These are phyloP conservation scores for Probaryconus sp. DNA, from an alignment of 1,140 invertebrate species.

Conservation along the genomic window DNA sequence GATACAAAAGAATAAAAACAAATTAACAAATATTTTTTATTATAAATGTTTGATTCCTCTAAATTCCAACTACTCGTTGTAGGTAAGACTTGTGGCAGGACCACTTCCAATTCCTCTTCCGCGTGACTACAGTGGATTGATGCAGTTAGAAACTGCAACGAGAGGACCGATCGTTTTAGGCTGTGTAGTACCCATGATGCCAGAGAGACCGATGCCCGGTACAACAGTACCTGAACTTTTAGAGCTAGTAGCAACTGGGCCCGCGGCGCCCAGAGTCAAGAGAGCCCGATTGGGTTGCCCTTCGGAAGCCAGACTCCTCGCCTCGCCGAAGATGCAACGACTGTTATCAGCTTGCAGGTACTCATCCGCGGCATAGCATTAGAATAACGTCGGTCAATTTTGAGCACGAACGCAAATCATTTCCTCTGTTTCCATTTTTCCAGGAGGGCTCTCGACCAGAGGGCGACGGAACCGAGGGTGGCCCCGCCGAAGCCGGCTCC, in stretches of 20 bases:
- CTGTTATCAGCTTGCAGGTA: slow-evolving; percentile 76
- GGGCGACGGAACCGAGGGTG: slow-evolving; percentile 73
- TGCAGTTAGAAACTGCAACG: slow-evolving; percentile 73
- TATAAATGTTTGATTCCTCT: too few species aligned
- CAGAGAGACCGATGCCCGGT: slow-evolving; percentile 71
- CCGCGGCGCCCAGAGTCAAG: slow-evolving; percentile 73
- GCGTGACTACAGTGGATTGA: slow-evolving; percentile 73
- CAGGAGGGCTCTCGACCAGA: slow-evolving; percentile 75
- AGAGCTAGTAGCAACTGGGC: slow-evolving; percentile 73
- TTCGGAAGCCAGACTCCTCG: slow-evolving; percentile 72
- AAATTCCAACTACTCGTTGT: neutral
- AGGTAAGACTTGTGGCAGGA: slow-evolving; percentile 74
- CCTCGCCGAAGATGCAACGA: slow-evolving; percentile 75
- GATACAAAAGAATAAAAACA: too few species aligned
- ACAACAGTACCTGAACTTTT: slow-evolving; percentile 72
- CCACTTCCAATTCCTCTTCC: slow-evolving; percentile 73
- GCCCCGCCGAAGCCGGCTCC: slow-evolving; percentile 70
- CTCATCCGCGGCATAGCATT: slow-evolving; percentile 12
- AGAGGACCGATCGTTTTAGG: slow-evolving; percentile 74
- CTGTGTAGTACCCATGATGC: slow-evolving; percentile 73
- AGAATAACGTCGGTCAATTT: slow-evolving; percentile 19
- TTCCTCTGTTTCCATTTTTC: slow-evolving; percentile 39
- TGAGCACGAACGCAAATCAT: slow-evolving; percentile 16
- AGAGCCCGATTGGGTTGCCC: slow-evolving; percentile 72
- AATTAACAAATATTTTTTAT: too few species aligned